Conservation (phyloP, 1,140 invertebrate species). For the Brachionus koreanus region DNA sequence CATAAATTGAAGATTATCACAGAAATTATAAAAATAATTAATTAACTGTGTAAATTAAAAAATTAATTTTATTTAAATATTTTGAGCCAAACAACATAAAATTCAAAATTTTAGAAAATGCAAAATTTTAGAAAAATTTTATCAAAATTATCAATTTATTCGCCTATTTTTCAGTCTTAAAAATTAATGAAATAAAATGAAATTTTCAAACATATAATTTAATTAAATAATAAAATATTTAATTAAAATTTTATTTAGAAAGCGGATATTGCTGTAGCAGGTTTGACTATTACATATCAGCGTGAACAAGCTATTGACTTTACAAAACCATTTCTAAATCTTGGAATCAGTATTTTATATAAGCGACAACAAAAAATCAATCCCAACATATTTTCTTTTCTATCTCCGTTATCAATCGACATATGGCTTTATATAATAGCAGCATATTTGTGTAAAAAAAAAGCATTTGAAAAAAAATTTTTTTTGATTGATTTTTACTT, state of each 20-base stretch:
- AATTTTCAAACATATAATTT: no score
- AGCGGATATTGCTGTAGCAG: constrained; percentile 82
- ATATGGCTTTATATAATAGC: constrained; percentile 58
- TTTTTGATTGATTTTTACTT: neutral
- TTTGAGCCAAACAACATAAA: no score
- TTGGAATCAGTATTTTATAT: constrained; percentile 67
- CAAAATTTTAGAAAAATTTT: no score
- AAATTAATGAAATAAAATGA: no score
- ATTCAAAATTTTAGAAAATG: no score
- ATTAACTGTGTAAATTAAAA: no score
- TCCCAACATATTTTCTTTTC: constrained; percentile 40
- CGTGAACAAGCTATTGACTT: constrained; percentile 88
- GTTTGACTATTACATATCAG: constrained; percentile 88
- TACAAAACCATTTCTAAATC: constrained; percentile 85
- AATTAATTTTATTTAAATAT: no score
- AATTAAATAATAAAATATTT: neutral
- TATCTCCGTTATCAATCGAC: constrained; percentile 50
- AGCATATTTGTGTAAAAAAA: constrained; percentile 55
- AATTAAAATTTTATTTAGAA: constrained; percentile 64
- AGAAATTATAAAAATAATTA: no score
- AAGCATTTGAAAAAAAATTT: neutral
- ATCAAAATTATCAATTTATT: no score
- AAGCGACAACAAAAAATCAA: constrained; percentile 66
- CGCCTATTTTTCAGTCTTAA: no score
- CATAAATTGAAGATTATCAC: no score